phyloP scores from a whole-genome alignment of 1,140 invertebrate species.

The Drosophila sechellia region DNA sequence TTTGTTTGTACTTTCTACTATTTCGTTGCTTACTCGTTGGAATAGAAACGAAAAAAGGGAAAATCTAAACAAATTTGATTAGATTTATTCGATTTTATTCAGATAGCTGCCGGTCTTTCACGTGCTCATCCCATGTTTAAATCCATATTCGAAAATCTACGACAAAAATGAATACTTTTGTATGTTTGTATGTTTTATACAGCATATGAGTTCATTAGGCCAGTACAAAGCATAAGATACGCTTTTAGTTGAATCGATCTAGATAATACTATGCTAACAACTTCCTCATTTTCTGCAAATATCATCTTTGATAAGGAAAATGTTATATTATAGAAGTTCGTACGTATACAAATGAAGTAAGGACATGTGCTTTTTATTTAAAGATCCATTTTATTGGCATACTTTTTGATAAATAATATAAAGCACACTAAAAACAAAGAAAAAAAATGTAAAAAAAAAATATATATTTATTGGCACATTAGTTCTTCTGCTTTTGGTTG shows the following conservation, averaged over 20 bases:
- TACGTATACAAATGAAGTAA: no score
- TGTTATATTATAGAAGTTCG: no score
- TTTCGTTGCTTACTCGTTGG: neutral
- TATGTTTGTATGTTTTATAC: no score
- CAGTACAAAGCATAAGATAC: no score
- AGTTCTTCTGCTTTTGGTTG: conserved; percentile 36
- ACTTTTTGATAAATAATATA: neutral
- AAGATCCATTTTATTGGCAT: neutral
- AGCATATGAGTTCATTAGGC: no score
- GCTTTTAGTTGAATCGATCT: no score
- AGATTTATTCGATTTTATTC: conserved; percentile 1
- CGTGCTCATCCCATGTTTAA: neutral
- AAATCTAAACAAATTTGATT: neutral
- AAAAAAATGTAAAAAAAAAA: conserved; percentile 2
- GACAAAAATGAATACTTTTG: neutral
- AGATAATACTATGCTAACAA: no score
- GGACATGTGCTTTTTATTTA: no score
- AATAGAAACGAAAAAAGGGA: neutral
- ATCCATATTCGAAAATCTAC: neutral
- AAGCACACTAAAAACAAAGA: conserved; percentile 14
- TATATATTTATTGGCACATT: neutral
- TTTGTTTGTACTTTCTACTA: conserved; percentile 23
- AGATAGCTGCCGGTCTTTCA: neutral
- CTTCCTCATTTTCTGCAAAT: no score
- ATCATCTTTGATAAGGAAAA: no score